Percentiles rank a stretch among this genome's conserved stretches.
These are phyloP conservation scores for Gymnoscopelus braueri DNA, from an alignment of 2,797 vertebrate genomes.

Conservation along the genomic window DNA sequence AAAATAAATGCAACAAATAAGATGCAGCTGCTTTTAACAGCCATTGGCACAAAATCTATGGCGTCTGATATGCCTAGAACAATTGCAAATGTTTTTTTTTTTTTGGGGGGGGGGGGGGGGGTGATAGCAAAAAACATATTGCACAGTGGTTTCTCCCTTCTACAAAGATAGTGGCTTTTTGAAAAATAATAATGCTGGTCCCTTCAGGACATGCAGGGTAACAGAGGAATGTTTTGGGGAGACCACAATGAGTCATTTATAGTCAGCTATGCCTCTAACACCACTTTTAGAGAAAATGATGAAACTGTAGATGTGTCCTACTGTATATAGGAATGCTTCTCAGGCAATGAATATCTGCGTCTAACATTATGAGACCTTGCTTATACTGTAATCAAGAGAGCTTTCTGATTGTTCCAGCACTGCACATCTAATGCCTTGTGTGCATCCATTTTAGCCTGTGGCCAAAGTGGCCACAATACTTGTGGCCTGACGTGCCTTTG, in stretches of 20 bases:
- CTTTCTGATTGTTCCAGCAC: slow-evolving; percentile 1
- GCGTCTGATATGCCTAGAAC: background rate
- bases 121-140: slow-evolving; percentile 1
- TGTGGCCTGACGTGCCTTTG: slow-evolving; percentile 45
- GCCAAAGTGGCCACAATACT: slow-evolving; percentile 37
- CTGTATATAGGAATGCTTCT: background rate
- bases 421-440: background rate
- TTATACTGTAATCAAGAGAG: background rate
- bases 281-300: slow-evolving; percentile 25
- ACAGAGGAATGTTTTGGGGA: slow-evolving; percentile 55
- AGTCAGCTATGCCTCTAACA: slow-evolving; percentile 20
- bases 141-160: slow-evolving; percentile 10
- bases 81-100: background rate
- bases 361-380: too few species aligned
- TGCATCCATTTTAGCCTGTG: slow-evolving; percentile 32
- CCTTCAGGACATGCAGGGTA: slow-evolving; percentile 47
- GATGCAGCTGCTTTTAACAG: slow-evolving; percentile 42
- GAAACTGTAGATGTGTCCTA: slow-evolving; percentile 9
- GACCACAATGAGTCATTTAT: slow-evolving; percentile 71
- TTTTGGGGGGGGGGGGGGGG: too few species aligned
- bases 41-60: slow-evolving; percentile 1
- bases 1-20: slow-evolving; percentile 30
- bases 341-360: too few species aligned
- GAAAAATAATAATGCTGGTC: slow-evolving; percentile 28
- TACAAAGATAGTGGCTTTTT: slow-evolving; percentile 7